phyloP scores from a whole-genome alignment of 1,140 invertebrate genomes.

The Macrocentrus cingulum region DNA sequence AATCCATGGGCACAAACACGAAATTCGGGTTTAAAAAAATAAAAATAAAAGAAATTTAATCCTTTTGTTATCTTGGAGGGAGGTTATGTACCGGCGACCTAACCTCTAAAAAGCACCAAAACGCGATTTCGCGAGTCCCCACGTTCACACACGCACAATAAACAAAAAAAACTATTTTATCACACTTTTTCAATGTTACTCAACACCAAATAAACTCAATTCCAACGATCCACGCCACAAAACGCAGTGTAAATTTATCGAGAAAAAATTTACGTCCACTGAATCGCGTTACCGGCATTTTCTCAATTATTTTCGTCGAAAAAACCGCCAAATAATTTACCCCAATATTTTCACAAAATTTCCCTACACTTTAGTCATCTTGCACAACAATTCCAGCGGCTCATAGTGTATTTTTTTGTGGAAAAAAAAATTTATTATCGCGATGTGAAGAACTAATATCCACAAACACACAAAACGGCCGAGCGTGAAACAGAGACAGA shows the following conservation, averaged over 20 bases:
- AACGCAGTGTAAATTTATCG: background rate
- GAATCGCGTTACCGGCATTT: conserved; percentile 1
- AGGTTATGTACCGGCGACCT: conserved; percentile 3
- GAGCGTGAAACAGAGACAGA: no score
- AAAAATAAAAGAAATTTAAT: no score
- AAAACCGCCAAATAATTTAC: no score
- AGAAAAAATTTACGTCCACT: background rate
- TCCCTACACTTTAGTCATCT: no score
- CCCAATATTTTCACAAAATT: no score
- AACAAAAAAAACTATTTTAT: conserved; percentile 1
- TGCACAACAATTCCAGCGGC: no score
- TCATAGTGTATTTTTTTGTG: no score
- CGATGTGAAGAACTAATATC: no score
- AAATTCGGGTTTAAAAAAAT: no score
- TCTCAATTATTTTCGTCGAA: background rate
- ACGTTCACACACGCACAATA: conserved; percentile 3
- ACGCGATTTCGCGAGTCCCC: background rate
- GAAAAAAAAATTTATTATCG: no score
- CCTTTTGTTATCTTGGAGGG: background rate
- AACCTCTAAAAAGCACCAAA: background rate
- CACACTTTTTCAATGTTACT: background rate
- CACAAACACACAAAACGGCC: no score
- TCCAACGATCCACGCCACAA: background rate
- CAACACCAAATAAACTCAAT: conserved; percentile 20
- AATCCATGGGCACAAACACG: no score